Evolutionary conservation across 2,113 vertebrate genomes (phyloP).

Genomic region (Erinaceus europaeus): DNA sequence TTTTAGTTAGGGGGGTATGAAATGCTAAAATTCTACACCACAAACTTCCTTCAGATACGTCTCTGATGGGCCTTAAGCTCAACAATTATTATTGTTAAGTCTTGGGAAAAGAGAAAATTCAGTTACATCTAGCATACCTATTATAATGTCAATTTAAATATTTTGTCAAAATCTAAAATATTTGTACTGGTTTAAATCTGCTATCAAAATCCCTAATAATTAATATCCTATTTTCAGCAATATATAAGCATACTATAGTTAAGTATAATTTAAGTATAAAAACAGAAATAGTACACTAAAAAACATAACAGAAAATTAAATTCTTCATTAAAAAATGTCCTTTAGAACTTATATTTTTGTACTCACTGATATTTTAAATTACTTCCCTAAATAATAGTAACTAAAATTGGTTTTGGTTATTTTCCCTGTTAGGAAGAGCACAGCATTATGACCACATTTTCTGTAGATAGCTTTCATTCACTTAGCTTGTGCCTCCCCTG

Average conservation of each 20-base stretch:
- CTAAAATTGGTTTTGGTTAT: not conserved
- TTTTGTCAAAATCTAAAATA: constrained; percentile 36
- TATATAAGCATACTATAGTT: not conserved
- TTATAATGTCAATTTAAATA: not conserved
- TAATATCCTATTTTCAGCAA: not conserved
- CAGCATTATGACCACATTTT: not conserved
- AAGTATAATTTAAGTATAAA: not conserved
- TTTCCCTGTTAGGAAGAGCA: constrained; percentile 1
- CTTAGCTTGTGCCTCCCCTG: constrained; percentile 62
- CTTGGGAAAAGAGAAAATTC: constrained; percentile 12
- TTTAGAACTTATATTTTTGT: not conserved
- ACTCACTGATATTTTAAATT: not conserved
- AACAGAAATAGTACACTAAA: not conserved
- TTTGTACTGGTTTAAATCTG: not conserved
- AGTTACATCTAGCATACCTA: not conserved
- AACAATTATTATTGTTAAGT: not conserved
- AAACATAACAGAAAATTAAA: constrained; percentile 22
- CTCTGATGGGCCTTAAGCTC: not conserved
- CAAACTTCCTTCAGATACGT: constrained; percentile 3
- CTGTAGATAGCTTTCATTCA: constrained; percentile 18
- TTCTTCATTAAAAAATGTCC: not conserved
- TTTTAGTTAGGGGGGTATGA: not conserved
- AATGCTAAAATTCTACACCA: constrained; percentile 3
- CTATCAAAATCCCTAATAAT: constrained; percentile 35
- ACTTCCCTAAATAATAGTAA: not conserved